phyloP scores from a whole-genome alignment of 2,888 invertebrate species.

The Drosophila meridiana region DNA sequence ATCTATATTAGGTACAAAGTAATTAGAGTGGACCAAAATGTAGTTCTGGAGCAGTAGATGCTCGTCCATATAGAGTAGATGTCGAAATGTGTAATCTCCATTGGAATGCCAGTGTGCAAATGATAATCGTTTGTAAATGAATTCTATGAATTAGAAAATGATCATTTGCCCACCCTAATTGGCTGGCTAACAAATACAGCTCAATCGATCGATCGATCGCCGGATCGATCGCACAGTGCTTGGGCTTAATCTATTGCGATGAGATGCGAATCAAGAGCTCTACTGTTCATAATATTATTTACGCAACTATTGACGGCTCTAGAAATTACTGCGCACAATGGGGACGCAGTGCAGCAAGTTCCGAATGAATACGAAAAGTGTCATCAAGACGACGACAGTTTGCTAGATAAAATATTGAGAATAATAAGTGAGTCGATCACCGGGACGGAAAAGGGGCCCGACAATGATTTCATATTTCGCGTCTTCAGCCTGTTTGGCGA shows the following conservation, averaged over 20 bases:
- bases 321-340: conserved; percentile 17
- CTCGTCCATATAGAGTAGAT: background rate
- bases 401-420: conserved; percentile 24
- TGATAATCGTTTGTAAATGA: background rate
- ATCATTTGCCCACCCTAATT: conserved; percentile 33
- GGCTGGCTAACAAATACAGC: conserved; percentile 1
- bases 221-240: conserved; percentile 37
- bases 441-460: conserved; percentile 3
- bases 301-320: conserved; percentile 13
- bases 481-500: conserved; percentile 51
- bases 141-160: background rate
- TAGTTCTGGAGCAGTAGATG: background rate
- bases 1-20: background rate
- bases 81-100: background rate
- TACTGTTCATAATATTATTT: conserved; percentile 33
- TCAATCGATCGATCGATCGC: conserved; percentile 13
- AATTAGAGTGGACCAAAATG: background rate
- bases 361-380: background rate
- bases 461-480: conserved; percentile 42
- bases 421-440: conserved; percentile 6
- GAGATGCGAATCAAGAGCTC: conserved; percentile 36
- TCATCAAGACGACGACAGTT: conserved; percentile 8
- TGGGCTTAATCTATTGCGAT: conserved; percentile 44
- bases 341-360: background rate
- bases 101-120: background rate